Percentiles rank a stretch among this genome's conserved stretches.
phyloP scores from a whole-genome alignment of 1,140 invertebrate genomes.

The Bacillus rossius region DNA sequence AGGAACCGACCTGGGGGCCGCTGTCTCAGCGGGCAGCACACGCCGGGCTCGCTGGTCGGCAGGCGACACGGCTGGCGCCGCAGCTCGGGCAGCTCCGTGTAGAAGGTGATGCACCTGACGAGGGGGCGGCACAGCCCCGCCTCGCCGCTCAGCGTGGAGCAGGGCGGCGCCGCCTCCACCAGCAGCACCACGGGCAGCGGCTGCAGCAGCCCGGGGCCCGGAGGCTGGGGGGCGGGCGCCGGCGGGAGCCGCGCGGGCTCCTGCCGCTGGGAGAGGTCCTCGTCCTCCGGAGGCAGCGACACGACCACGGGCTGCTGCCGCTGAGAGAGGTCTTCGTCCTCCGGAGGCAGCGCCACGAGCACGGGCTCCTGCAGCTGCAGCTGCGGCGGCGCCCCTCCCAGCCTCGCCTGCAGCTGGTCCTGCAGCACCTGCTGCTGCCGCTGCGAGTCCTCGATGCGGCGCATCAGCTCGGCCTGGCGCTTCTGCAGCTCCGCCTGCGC shows the following conservation, averaged over 20 bases:
- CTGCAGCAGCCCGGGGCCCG: too few relatives aligned
- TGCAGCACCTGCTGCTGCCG: slow-evolving; percentile 28
- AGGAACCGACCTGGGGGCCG: slow-evolving; percentile 12
- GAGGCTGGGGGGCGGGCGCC: too few relatives aligned
- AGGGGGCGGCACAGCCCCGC: slow-evolving; percentile 39
- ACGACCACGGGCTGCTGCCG: neutral
- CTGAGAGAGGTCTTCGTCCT: neutral
- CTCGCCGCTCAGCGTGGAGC: slow-evolving; percentile 24
- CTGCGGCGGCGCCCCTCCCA: slow-evolving; percentile 10
- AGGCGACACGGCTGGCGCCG: slow-evolving; percentile 41
- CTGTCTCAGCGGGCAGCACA: slow-evolving; percentile 38
- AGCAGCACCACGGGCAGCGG: neutral
- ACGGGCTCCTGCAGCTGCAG: slow-evolving; percentile 6
- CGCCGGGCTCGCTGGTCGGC: slow-evolving; percentile 33
- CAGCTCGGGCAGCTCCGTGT: slow-evolving; percentile 42
- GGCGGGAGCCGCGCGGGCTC: neutral
- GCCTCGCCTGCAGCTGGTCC: slow-evolving; percentile 21
- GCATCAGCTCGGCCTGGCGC: slow-evolving; percentile 9
- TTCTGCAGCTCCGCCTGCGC: slow-evolving; percentile 5
- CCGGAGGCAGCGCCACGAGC: neutral
- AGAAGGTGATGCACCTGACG: slow-evolving; percentile 43
- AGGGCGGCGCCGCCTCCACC: slow-evolving; percentile 15
- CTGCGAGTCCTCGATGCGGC: slow-evolving; percentile 22
- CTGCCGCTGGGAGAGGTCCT: neutral
- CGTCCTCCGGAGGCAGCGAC: neutral